Base-by-base conservation (phyloP, 2,888 invertebrate genomes). In the Drosophila diplacantha region DNA sequence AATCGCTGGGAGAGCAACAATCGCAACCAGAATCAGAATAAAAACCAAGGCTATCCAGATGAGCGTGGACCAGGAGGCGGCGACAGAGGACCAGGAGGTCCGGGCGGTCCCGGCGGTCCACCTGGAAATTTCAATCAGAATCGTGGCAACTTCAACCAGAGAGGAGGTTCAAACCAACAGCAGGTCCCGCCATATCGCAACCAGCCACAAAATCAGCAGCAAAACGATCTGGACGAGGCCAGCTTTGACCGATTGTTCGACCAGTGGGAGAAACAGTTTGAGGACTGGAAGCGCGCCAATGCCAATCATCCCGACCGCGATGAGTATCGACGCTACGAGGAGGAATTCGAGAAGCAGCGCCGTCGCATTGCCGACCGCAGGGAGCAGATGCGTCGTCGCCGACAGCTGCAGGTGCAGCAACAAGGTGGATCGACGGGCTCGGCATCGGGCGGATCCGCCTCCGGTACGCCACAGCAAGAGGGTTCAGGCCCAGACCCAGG, bases 211-310 rank as follows among this genome's bases (percentile, higher is more conserved):
- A 6, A 24, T 2, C 44, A 29, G 1, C 91, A 94, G 78, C 91
- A 70, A 90, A 90, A 91, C 14, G 85, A 85, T 6, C 55, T 87
- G 32, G 95, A 95, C 78, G 96, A 96, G 87, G 93, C 92, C 86
- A 92, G 93, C 62, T 97, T 97, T 89, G 95, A 96, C 85, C 92
- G 93, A 67, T 95, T 97, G 87, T 97, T 97, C 86, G 91, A 92
- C 80, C 93, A 95, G 84, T 97, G 97, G 97, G 96, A 96, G 88
- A 92, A 94, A 74, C 95, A 97, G 86, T 97, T 96, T 87, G 93
- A 94, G 81, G 94, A 94, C 78, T 97, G 97, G 97, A 95, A 95
- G 85, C 92, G 92, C 69, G 95, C 96, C 83, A 97, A 97, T 89
- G 93, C 93, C 34, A 94, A 95, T 87, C 96, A 97, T 89, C 97